phyloP scores from a whole-genome alignment of 2,888 invertebrate genomes.

The Unio pictorum region DNA sequence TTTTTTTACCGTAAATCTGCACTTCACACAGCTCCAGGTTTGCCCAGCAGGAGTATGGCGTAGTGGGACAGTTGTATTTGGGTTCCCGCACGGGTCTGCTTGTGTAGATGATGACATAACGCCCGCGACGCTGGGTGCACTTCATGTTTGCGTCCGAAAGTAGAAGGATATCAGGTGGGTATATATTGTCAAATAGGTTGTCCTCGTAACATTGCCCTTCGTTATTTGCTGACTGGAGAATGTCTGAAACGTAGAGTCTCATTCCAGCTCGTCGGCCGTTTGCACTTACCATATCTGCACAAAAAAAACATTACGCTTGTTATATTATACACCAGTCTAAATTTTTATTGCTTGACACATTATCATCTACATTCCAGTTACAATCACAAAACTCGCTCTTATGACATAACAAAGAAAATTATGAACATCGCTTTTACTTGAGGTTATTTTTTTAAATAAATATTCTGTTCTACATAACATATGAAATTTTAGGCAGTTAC shows the following conservation, averaged over 20 bases:
- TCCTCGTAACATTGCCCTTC: conserved; percentile 44
- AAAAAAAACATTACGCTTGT: no score
- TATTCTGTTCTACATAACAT: no score
- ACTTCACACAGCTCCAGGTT: conserved; percentile 49
- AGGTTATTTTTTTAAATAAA: no score
- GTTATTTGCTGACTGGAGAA: conserved; percentile 34
- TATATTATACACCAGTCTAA: no score
- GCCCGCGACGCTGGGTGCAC: conserved; percentile 37
- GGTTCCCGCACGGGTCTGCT: conserved; percentile 34
- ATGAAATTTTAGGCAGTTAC: no score
- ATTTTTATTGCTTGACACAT: no score
- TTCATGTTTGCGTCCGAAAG: conserved; percentile 33
- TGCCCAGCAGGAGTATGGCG: conserved; percentile 47
- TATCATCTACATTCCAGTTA: no score
- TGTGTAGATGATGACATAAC: conserved; percentile 35
- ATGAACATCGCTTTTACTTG: no score
- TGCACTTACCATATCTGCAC: no score
- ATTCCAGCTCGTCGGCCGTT: conserved; percentile 32
- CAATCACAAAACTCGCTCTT: no score
- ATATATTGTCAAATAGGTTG: conserved; percentile 34
- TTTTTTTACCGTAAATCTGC: conserved; percentile 34
- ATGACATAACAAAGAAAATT: no score
- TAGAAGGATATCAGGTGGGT: conserved; percentile 35
- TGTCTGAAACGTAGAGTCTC: conserved; percentile 38
- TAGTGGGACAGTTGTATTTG: conserved; percentile 33